Conservation (phyloP, 2,113 vertebrate species). For the Sturnira hondurensis region DNA sequence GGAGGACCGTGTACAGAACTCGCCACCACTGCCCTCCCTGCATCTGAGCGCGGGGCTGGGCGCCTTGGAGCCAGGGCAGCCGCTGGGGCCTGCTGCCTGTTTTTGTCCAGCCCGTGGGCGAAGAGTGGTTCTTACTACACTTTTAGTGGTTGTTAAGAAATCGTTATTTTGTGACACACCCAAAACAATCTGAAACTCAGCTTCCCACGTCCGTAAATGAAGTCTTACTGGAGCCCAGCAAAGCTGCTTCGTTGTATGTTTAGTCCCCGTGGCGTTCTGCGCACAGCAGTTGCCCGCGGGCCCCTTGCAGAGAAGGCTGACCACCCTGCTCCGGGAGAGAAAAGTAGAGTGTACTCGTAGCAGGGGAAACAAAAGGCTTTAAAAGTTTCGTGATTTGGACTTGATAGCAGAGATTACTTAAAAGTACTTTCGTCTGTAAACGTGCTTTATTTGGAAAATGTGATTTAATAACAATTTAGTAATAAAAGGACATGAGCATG, state of each 20-base stretch:
- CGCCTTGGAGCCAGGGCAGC: background rate
- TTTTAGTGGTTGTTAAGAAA: background rate
- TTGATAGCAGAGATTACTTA: background rate
- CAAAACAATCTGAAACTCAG: background rate
- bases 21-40: background rate
- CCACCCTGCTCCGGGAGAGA: background rate
- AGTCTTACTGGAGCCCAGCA: background rate
- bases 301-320: background rate
- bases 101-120: background rate
- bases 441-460: background rate
- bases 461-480: background rate
- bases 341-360: fast-evolving
- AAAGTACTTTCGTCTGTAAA: background rate
- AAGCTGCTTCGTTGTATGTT: background rate
- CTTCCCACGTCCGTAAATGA: background rate
- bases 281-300: background rate
- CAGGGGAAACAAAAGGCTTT: background rate
- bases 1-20: fast-evolving
- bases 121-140: background rate
- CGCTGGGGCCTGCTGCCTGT: fast-evolving
- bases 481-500: background rate
- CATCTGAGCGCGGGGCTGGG: background rate
- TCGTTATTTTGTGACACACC: background rate
- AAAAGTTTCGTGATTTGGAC: background rate
- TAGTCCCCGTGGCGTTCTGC: background rate